phyloP scores from a whole-genome alignment of 2,888 invertebrate genomes.

The Tachina grossa region DNA sequence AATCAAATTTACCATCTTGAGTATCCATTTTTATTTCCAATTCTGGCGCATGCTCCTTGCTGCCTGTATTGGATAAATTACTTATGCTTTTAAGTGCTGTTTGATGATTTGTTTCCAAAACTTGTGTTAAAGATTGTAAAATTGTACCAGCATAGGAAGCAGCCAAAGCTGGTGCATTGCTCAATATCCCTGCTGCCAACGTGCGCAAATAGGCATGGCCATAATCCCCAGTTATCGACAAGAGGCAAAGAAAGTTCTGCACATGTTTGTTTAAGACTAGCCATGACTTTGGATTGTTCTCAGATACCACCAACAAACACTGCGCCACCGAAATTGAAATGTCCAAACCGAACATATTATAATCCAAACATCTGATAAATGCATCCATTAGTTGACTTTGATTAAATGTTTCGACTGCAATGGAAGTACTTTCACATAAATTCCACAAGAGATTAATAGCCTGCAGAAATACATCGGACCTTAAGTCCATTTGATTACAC shows the following conservation, averaged over 20 bases:
- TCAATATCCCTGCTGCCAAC: conserved; percentile 83
- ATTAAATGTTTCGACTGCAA: conserved; percentile 87
- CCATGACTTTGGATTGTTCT: conserved; percentile 87
- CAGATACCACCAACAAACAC: conserved; percentile 88
- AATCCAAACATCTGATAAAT: conserved; percentile 85
- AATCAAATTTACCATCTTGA: conserved; percentile 70
- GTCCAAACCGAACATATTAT: conserved; percentile 84
- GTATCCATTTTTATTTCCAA: conserved; percentile 75
- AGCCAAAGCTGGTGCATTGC: conserved; percentile 81
- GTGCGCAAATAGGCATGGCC: conserved; percentile 84
- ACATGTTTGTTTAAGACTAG: conserved; percentile 84
- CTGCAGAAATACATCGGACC: conserved; percentile 87
- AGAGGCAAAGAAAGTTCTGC: conserved; percentile 82
- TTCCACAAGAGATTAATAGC: conserved; percentile 87
- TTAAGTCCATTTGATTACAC: conserved; percentile 83
- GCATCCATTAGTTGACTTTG: conserved; percentile 86
- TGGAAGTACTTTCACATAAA: conserved; percentile 87
- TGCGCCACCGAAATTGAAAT: conserved; percentile 86
- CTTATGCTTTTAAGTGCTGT: conserved; percentile 76
- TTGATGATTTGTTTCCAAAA: conserved; percentile 85
- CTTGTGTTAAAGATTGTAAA: conserved; percentile 84
- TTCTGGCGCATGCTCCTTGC: conserved; percentile 68
- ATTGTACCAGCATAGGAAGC: conserved; percentile 84
- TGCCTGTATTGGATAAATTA: conserved; percentile 60
- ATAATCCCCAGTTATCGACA: conserved; percentile 79